These are phyloP conservation scores for Drosophila falleni DNA, from an alignment of 2,888 invertebrate genomes.

Conservation along the genomic window DNA sequence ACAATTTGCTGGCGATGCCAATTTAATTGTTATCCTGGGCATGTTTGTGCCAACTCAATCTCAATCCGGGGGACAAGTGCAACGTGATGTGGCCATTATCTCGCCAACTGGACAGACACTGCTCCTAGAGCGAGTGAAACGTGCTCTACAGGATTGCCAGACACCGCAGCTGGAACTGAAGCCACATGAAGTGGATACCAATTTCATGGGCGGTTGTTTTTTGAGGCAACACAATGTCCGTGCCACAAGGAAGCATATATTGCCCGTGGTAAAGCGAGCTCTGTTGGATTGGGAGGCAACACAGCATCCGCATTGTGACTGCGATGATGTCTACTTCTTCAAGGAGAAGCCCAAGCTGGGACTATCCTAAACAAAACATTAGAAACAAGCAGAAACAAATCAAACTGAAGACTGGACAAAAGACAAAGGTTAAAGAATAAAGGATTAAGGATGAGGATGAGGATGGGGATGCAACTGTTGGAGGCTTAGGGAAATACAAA, in stretches of 20 bases:
- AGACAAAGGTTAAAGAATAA: no score
- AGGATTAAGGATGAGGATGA: no score
- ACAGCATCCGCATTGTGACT: slow-evolving; percentile 44
- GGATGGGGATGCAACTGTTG: neutral
- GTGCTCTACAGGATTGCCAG: slow-evolving; percentile 50
- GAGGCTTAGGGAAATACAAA: neutral
- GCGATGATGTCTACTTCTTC: slow-evolving; percentile 69
- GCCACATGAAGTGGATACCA: slow-evolving; percentile 76
- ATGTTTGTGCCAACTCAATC: slow-evolving; percentile 86
- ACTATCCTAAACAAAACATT: slow-evolving; percentile 44
- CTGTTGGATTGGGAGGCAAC: slow-evolving; percentile 68
- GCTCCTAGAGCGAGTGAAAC: slow-evolving; percentile 64
- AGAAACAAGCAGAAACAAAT: neutral
- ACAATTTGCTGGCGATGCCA: slow-evolving; percentile 86
- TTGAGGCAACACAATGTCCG: slow-evolving; percentile 88
- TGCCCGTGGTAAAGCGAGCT: slow-evolving; percentile 88
- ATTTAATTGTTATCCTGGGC: slow-evolving; percentile 88
- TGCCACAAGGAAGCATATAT: slow-evolving; percentile 89
- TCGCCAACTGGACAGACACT: slow-evolving; percentile 52
- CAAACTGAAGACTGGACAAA: neutral
- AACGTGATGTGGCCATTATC: slow-evolving; percentile 88
- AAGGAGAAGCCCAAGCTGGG: slow-evolving; percentile 71
- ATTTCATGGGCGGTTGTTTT: slow-evolving; percentile 86
- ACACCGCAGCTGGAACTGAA: slow-evolving; percentile 83
- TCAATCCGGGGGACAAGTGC: slow-evolving; percentile 82